phyloP scores from a whole-genome alignment of 2,888 invertebrate genomes.

The Agriopis leucophaearia region DNA sequence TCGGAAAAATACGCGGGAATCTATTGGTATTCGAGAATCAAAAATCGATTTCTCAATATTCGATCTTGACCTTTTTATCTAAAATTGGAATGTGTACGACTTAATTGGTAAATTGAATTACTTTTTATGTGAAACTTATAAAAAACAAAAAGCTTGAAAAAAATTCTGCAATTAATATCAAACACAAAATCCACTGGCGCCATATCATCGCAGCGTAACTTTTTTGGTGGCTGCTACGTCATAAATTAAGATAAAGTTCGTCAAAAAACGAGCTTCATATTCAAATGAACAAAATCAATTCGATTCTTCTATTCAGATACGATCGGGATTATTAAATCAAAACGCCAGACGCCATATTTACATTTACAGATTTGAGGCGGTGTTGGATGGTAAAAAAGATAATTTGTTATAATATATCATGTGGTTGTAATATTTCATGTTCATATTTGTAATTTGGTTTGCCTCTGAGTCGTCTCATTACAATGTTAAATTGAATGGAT shows the following conservation, averaged over 20 bases:
- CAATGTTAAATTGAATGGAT: slow-evolving; percentile 67
- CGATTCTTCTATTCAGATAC: slow-evolving; percentile 48
- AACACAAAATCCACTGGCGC: slow-evolving; percentile 32
- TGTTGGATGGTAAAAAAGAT: slow-evolving; percentile 66
- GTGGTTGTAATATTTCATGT: slow-evolving; percentile 69
- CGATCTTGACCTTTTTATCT: slow-evolving; percentile 25
- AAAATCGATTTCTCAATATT: slow-evolving; percentile 29
- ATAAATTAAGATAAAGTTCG: slow-evolving; percentile 41
- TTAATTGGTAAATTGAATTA: slow-evolving; percentile 22
- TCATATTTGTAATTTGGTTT: slow-evolving; percentile 49
- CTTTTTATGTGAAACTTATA: not conserved
- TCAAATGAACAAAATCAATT: slow-evolving; percentile 61
- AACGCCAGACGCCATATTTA: slow-evolving; percentile 74
- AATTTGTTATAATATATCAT: slow-evolving; percentile 81
- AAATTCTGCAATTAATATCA: slow-evolving; percentile 19
- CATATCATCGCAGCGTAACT: slow-evolving; percentile 34
- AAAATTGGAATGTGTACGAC: slow-evolving; percentile 6
- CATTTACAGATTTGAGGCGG: slow-evolving; percentile 72
- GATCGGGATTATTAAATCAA: slow-evolving; percentile 75
- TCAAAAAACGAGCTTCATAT: slow-evolving; percentile 55
- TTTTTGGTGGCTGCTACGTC: slow-evolving; percentile 34
- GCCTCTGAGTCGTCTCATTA: slow-evolving; percentile 65
- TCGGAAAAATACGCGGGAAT: slow-evolving; percentile 37
- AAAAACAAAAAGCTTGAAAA: not conserved
- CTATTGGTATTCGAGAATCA: slow-evolving; percentile 32